These are phyloP conservation scores for Centropus unirufus DNA, from an alignment of 2,113 vertebrate species.

Conservation along the genomic window DNA sequence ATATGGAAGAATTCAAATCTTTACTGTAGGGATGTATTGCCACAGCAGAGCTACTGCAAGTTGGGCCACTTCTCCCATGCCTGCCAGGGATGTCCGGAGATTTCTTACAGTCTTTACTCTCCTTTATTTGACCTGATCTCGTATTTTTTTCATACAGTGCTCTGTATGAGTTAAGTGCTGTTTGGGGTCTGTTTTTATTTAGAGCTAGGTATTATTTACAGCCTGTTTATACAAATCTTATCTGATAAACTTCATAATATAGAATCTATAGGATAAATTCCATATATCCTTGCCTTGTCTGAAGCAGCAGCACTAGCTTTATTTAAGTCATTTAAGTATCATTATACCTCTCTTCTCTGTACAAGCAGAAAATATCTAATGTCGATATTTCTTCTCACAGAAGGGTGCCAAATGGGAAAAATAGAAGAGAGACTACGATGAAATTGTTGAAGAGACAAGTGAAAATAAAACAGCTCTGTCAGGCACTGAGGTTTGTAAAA, in stretches of 20 bases:
- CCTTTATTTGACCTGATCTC: not conserved
- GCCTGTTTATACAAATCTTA: not conserved
- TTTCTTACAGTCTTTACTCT: not conserved
- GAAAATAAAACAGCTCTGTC: conserved; percentile 29
- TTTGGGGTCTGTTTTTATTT: not conserved
- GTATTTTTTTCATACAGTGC: not conserved
- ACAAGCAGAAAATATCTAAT: not conserved
- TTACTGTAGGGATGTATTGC: not conserved
- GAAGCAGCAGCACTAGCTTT: not conserved
- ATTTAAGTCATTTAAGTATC: not conserved
- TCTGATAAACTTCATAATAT: not conserved
- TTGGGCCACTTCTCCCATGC: not conserved
- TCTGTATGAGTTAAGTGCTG: not conserved
- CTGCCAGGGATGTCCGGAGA: not conserved
- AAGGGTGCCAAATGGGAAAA: not conserved
- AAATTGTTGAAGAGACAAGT: conserved; percentile 11
- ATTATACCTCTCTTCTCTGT: not conserved
- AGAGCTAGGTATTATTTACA: not conserved
- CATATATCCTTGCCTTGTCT: not conserved
- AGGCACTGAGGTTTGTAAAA: conserved; percentile 2
- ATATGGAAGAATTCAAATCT: not conserved
- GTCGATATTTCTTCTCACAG: not conserved
- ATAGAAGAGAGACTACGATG: not conserved
- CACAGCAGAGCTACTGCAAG: not conserved
- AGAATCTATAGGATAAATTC: not conserved